These are phyloP conservation scores for Arvicanthis niloticus DNA, from an alignment of 2,113 vertebrate genomes.

Conservation along the genomic window DNA sequence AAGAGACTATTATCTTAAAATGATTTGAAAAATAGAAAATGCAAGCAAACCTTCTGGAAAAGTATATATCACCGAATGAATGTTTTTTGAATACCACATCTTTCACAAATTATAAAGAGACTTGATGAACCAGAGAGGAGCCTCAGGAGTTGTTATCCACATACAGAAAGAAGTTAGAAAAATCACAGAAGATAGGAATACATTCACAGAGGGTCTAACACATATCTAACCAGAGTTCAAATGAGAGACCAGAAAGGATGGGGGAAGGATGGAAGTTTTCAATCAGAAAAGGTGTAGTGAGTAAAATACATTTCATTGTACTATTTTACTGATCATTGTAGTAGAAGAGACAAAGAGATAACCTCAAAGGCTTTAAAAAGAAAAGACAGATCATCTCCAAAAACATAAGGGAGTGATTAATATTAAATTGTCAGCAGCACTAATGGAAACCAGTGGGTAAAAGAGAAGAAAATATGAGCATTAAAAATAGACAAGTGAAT, in stretches of 20 bases:
- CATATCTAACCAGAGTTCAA: not conserved
- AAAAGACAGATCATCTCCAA: not conserved
- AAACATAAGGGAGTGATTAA: not conserved
- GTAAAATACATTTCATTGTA: not conserved
- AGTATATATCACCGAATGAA: not conserved
- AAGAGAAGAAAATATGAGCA: not conserved
- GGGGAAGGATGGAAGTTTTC: not conserved
- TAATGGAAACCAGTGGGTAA: not conserved
- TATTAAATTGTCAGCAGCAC: not conserved
- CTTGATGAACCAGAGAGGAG: not conserved
- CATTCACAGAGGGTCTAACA: not conserved
- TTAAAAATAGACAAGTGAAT: not conserved
- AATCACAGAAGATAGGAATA: not conserved
- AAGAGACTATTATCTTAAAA: not conserved
- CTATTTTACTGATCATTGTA: not conserved
- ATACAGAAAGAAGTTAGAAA: not conserved
- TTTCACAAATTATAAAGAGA: not conserved
- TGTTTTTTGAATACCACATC: not conserved
- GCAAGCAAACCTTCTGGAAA: constrained; percentile 12
- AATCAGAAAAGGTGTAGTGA: not conserved
- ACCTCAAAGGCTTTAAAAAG: not conserved
- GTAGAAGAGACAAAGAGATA: not conserved
- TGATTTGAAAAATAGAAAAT: not conserved
- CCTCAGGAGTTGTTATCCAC: not conserved
- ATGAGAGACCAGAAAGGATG: not conserved